These are phyloP conservation scores for Melozone crissalis DNA, from an alignment of 2,113 vertebrate species.

Conservation along the genomic window DNA sequence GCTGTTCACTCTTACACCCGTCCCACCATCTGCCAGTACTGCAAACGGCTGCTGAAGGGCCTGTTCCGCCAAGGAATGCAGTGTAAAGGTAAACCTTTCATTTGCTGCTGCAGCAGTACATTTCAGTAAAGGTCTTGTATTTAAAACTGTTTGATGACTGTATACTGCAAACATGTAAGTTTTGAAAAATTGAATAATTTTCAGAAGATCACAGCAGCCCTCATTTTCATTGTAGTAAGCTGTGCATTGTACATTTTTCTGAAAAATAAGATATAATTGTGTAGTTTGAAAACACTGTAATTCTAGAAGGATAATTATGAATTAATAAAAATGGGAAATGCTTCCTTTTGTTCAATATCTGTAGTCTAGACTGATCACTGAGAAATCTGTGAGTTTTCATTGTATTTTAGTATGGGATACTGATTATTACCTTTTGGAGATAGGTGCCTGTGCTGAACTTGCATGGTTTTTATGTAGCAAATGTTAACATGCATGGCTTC, in stretches of 20 bases:
- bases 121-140: not conserved
- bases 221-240: not conserved
- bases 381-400: not conserved
- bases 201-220: not conserved
- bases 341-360: not conserved
- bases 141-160: not conserved
- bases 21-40: slow-evolving; percentile 98
- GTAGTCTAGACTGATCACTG: not conserved
- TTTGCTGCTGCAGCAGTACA: not conserved
- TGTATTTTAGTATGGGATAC: not conserved
- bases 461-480: not conserved
- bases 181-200: not conserved
- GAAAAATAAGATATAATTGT: not conserved
- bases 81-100: slow-evolving; percentile 86
- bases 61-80: slow-evolving; percentile 99
- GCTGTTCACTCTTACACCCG: slow-evolving; percentile 97
- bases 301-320: not conserved
- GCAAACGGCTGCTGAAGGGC: slow-evolving; percentile 94
- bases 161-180: not conserved
- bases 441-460: not conserved
- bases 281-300: not conserved
- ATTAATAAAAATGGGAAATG: not conserved
- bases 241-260: not conserved
- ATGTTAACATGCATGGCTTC: not conserved
- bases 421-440: not conserved